Base-by-base conservation (phyloP, 2,797 vertebrate species). In the Scomberomorus guttatus region DNA sequence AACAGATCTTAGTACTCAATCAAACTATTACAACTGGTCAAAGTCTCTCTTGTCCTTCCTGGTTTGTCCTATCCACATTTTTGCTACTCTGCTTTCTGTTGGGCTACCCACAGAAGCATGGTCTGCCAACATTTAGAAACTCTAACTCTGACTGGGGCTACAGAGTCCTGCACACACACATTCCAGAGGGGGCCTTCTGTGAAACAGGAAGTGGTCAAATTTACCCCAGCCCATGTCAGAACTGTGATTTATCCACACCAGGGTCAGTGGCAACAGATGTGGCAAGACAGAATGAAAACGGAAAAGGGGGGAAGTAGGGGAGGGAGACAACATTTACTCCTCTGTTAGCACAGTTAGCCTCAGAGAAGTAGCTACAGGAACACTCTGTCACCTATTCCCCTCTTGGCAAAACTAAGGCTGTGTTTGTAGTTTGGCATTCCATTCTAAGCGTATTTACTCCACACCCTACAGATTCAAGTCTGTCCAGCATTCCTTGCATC, bases 121-220 rank as follows among this genome's bases (percentile, higher is more conserved):
- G 86, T 89, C 90, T 94, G 87, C 90, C 90, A 89, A 79, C 87
- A 88, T 92, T 94, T 91, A 90, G 93, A 91, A 94, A 93, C 85
- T 77, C 82, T 87, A 92, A 85, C 82, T 86, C 90, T 81, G 80
- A 89, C 83, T 89, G 85, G 87, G 83, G 82, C 86, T 87, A 61
- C 85, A 76, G 89, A 90, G 82, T 85, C 87, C 80, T 70, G 60
- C 87, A 90, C 72, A 89, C 67, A 77, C 80, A 80, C 93, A 94
- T 95, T 95, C 93, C 94, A 87, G 84, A 94, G 85, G 93, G 82
- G 89, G 92, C 93, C 89, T 88, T 90, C 89, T 92, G 87, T n/a
- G 86, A 94, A 91, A 89, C 86, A 93, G 94, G 95, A 96, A 96
- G 90, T 91, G 87, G 90, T 92, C 90, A 75, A 87, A 86, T 94